phyloP scores from a whole-genome alignment of 2,797 vertebrate species.

The Smutsia gigantea region DNA sequence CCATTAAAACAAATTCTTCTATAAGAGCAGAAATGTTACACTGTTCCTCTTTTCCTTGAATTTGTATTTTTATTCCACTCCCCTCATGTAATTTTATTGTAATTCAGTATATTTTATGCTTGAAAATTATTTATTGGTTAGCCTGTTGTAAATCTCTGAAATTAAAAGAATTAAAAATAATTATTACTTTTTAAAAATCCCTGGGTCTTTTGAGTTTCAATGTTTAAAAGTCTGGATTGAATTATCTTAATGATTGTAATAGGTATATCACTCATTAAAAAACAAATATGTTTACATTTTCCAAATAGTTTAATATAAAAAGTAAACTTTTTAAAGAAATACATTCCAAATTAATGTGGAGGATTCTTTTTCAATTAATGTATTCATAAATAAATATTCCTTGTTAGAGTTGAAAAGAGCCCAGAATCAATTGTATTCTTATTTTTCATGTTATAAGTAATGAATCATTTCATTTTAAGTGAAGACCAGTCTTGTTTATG shows the following conservation, averaged over 20 bases:
- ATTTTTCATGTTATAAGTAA: background rate
- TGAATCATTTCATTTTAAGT: background rate
- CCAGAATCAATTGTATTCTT: background rate
- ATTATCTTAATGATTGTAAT: background rate
- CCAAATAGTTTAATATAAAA: background rate
- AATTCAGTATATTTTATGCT: background rate
- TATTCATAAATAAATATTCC: background rate
- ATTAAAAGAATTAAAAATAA: background rate
- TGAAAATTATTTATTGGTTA: background rate
- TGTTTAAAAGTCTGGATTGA: conserved; percentile 14
- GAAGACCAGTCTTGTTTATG: background rate
- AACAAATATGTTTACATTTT: background rate
- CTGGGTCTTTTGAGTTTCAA: background rate
- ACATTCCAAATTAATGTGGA: background rate
- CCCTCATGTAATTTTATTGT: background rate
- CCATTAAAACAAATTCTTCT: background rate
- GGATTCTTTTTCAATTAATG: conserved; percentile 20
- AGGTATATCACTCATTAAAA: background rate
- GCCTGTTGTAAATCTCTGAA: background rate
- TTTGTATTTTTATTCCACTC: background rate
- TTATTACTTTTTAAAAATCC: background rate
- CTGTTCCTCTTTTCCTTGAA: background rate
- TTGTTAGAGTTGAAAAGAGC: background rate
- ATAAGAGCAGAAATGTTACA: background rate
- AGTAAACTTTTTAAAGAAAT: background rate